Evolutionary conservation across 2,888 invertebrate species (phyloP).

Genomic region (Chrysolina oricalcia): DNA sequence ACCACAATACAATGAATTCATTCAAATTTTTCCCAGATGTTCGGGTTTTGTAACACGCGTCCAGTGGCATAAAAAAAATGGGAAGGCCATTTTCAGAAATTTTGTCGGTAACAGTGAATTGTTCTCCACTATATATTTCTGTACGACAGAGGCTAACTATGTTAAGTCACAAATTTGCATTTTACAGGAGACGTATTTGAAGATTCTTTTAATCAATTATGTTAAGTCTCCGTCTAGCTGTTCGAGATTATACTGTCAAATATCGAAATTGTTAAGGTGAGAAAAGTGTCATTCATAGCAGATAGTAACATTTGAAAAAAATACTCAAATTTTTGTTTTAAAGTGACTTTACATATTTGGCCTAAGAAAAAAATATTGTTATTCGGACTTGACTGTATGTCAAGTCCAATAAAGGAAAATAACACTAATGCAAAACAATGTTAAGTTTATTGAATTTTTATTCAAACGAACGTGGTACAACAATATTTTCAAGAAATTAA

Average conservation of each 20-base stretch:
- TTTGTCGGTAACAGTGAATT: too few species aligned
- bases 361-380: background rate
- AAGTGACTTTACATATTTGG: background rate
- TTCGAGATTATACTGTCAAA: background rate
- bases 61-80: too few species aligned
- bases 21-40: too few species aligned
- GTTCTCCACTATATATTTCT: background rate
- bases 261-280: background rate
- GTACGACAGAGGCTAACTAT: too few species aligned
- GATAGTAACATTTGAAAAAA: constrained; percentile 1
- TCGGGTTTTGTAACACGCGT: too few species aligned
- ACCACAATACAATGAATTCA: too few species aligned
- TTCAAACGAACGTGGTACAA: too few species aligned
- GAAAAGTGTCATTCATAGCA: background rate
- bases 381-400: background rate
- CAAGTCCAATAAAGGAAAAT: background rate
- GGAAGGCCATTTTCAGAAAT: too few species aligned
- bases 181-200: background rate
- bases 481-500: too few species aligned
- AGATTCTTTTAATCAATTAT: background rate
- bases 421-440: background rate
- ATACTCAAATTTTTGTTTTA: background rate
- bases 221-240: background rate
- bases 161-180: too few species aligned
- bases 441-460: too few species aligned